Evolutionary conservation across 2,797 vertebrate genomes (phyloP).

Genomic region (Microctenopoma lineatum): DNA sequence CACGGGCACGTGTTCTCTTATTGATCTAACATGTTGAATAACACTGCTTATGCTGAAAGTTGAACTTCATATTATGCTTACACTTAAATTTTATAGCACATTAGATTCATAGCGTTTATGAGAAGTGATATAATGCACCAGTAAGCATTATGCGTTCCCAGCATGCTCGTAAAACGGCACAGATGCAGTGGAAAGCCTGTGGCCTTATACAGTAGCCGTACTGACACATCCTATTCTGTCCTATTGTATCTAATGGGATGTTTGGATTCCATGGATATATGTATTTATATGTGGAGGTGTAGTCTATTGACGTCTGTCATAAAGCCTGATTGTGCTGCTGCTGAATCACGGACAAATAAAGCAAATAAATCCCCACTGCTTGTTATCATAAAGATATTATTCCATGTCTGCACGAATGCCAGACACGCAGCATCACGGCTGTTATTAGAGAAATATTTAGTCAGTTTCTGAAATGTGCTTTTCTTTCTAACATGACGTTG

Average conservation of each 20-base stretch:
- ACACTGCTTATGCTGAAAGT: slow-evolving; percentile 2
- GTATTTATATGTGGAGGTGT: not conserved
- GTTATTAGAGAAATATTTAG: not conserved
- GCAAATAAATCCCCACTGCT: no score
- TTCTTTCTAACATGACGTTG: not conserved
- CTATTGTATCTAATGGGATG: not conserved
- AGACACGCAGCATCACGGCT: not conserved
- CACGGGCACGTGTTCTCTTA: not conserved
- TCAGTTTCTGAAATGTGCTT: not conserved
- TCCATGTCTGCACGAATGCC: not conserved
- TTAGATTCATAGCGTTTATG: slow-evolving; percentile 12
- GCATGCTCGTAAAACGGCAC: slow-evolving; percentile 1
- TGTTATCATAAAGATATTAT: no score
- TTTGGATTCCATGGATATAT: not conserved
- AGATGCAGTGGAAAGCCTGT: not conserved
- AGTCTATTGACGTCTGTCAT: not conserved
- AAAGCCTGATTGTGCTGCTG: not conserved
- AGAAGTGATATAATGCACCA: slow-evolving; percentile 16
- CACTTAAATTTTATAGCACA: not conserved
- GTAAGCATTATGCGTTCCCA: slow-evolving; percentile 1
- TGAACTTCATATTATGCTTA: slow-evolving; percentile 10
- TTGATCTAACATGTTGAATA: slow-evolving; percentile 9
- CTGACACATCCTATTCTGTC: not conserved
- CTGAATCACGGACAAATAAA: not conserved
- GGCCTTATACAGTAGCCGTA: not conserved